Evolutionary conservation across 2,797 vertebrate genomes (phyloP).

Genomic region (Pangasius mekongensis): DNA sequence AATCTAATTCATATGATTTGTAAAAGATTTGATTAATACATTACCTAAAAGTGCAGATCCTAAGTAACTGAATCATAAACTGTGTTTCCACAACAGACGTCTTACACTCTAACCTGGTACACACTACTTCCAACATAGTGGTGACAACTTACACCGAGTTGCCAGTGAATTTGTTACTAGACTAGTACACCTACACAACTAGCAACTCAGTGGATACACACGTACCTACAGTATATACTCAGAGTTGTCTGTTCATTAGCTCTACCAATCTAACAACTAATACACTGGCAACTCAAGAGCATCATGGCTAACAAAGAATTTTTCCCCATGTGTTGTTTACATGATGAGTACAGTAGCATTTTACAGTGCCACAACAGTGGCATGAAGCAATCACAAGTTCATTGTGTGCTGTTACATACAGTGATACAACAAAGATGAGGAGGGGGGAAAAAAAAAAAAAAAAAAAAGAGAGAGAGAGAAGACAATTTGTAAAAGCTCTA

Average conservation of each 20-base stretch:
- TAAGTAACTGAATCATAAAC: constrained; percentile 21
- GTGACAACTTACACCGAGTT: constrained; percentile 26
- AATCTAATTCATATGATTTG: constrained; percentile 37
- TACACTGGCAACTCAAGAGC: constrained; percentile 17
- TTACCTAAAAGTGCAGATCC: constrained; percentile 41
- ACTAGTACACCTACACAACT: background rate
- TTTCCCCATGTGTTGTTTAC: constrained; percentile 18
- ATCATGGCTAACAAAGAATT: constrained; percentile 4
- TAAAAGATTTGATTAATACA: constrained; percentile 41
- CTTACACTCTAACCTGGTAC: constrained; percentile 7
- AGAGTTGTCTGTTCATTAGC: background rate
- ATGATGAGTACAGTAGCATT: constrained; percentile 47
- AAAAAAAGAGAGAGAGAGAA: no score
- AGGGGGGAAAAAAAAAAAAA: no score
- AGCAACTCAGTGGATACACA: background rate
- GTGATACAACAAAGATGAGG: constrained; percentile 10
- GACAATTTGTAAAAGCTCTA: background rate
- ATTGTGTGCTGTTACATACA: constrained; percentile 32
- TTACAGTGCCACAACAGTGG: constrained; percentile 39
- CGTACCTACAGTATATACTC: background rate
- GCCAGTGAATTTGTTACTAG: constrained; percentile 1
- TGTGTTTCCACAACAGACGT: constrained; percentile 37
- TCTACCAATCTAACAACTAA: constrained; percentile 5
- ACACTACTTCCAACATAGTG: constrained; percentile 27
- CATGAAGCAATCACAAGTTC: constrained; percentile 37